phyloP scores from a whole-genome alignment of 1,140 invertebrate species.

The Lineus longissimus region DNA sequence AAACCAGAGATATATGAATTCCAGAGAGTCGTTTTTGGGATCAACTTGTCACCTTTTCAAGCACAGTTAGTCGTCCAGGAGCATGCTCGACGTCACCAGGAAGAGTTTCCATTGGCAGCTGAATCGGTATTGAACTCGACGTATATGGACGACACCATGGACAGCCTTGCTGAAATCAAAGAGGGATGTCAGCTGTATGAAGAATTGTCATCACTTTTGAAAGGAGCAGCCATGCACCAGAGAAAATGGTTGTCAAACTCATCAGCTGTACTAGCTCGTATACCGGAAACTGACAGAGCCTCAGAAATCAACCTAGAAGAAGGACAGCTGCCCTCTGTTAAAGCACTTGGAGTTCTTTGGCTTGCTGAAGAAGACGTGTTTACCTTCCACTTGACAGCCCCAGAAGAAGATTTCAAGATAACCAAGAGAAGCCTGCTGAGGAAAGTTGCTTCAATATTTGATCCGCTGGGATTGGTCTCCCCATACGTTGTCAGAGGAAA shows the following conservation, averaged over 20 bases:
- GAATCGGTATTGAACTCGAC: not conserved
- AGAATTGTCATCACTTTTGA: not conserved
- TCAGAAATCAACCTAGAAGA: not conserved
- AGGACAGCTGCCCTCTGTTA: not conserved
- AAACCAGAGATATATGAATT: constrained; percentile 12
- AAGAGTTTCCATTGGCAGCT: not conserved
- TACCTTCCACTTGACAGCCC: not conserved
- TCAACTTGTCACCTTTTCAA: constrained; percentile 13
- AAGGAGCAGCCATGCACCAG: not conserved
- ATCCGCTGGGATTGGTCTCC: not conserved
- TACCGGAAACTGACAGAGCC: not conserved
- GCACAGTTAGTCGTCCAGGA: constrained; percentile 13
- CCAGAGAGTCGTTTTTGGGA: constrained; percentile 17
- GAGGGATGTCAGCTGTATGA: not conserved
- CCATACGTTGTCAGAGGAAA: constrained; percentile 5
- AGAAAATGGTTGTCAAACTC: not conserved
- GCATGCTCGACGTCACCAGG: not conserved
- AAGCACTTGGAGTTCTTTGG: constrained; percentile 12
- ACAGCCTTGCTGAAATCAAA: not conserved
- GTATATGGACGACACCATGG: constrained; percentile 10
- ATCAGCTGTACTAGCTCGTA: not conserved
- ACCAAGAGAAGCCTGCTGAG: not conserved
- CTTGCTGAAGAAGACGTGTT: constrained; percentile 18
- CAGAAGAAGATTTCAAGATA: not conserved
- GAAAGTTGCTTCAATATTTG: not conserved